A percentile compares a stretch with the other conserved stretches of the same genome.
phyloP scores from a whole-genome alignment of 2,113 vertebrate genomes.

The Ciconia maguari region DNA sequence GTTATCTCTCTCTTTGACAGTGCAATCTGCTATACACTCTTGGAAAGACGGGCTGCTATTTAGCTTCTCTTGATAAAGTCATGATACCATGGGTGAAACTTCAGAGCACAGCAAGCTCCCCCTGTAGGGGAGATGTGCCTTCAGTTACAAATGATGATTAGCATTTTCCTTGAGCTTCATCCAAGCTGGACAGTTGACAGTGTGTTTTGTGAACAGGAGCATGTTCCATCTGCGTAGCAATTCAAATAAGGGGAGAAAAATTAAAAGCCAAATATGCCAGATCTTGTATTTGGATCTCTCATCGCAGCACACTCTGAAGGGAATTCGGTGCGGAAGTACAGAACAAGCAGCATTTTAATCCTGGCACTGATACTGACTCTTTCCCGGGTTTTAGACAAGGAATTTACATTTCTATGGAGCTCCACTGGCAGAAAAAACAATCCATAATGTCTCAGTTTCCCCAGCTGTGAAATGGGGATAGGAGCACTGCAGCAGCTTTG shows the following conservation, averaged over 20 bases:
- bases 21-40: not conserved
- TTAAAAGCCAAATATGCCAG: not conserved
- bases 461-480: constrained; percentile 5
- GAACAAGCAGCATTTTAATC: constrained; percentile 16
- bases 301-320: not conserved
- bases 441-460: not conserved
- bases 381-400: not conserved
- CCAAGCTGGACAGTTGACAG: not conserved
- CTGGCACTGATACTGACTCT: not conserved
- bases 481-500: not conserved
- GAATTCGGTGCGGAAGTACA: not conserved
- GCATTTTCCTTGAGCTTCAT: not conserved
- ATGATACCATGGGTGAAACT: not conserved
- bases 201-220: not conserved
- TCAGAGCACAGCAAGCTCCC: not conserved
- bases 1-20: not conserved
- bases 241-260: not conserved
- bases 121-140: not conserved
- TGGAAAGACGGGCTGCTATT: not conserved
- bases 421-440: not conserved
- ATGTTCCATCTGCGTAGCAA: not conserved
- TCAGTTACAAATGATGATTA: not conserved
- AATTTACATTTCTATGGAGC: constrained; percentile 39
- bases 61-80: constrained; percentile 3
- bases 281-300: constrained; percentile 4